Percentiles rank a stretch among this genome's conserved stretches.
These are phyloP conservation scores for Drosophila quinaria DNA, from an alignment of 2,888 invertebrate genomes.

Conservation along the genomic window DNA sequence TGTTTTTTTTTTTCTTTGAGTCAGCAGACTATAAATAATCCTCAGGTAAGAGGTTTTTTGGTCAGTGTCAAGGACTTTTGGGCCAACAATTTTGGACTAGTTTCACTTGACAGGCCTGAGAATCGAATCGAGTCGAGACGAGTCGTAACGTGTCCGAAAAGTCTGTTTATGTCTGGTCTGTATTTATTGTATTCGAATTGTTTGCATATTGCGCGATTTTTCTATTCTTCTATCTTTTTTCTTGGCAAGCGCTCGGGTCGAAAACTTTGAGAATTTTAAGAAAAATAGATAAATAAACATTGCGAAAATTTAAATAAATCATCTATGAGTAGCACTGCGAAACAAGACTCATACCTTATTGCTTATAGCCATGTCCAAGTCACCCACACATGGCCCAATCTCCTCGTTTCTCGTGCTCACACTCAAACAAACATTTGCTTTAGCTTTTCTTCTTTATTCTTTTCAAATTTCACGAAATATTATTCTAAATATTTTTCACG, in stretches of 20 bases:
- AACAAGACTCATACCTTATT: constrained; percentile 1
- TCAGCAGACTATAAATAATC: constrained; percentile 49
- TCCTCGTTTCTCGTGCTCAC: background rate
- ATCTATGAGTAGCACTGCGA: constrained; percentile 49
- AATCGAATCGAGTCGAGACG: constrained; percentile 6
- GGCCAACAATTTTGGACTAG: constrained; percentile 52
- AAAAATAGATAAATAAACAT: constrained; percentile 79
- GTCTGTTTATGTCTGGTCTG: constrained; percentile 63
- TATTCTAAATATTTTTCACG: constrained; percentile 45
- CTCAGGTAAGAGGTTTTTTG: constrained; percentile 41
- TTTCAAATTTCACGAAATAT: constrained; percentile 38
- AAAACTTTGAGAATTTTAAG: constrained; percentile 54
- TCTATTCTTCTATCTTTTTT: constrained; percentile 37
- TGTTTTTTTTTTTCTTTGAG: constrained; percentile 30
- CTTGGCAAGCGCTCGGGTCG: constrained; percentile 66
- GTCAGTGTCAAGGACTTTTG: constrained; percentile 74
- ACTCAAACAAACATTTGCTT: constrained; percentile 61
- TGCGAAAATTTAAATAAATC: constrained; percentile 67
- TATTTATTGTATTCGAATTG: constrained; percentile 46
- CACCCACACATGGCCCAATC: constrained; percentile 31
- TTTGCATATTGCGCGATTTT: constrained; percentile 62
- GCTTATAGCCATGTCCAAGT: constrained; percentile 16
- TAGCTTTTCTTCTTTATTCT: constrained; percentile 8
- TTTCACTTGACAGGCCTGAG: constrained; percentile 42
- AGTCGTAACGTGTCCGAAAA: constrained; percentile 1